Evolutionary conservation across 2,797 vertebrate species (phyloP), one percentile per base, ranked within the genome.

Genomic region (Perodicticus potto): DNA sequence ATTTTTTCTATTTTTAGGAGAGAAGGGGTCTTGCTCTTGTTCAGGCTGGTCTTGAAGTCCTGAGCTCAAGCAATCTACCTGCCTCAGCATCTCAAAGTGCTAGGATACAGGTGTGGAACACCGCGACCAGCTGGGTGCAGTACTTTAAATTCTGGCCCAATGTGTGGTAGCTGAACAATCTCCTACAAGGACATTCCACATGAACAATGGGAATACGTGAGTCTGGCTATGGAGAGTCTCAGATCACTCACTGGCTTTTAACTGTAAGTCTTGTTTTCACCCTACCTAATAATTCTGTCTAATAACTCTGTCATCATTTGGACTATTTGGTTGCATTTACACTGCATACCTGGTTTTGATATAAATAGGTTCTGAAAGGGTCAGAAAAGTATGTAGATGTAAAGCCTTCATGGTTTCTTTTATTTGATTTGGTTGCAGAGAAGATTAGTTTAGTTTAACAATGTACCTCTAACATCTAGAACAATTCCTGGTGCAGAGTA

Each of bases 361-460:
- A 82, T 25, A 90, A 86, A 49, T 37, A n/a, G 86, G 29, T 65
- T 94, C 29, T 92, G 34, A 77, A 65, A 40, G 55, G 76, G 61
- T 82, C 34, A 57, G 11, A 93, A 82, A 63, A 34, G 27, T 69
- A 63, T 32, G 87, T 77, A 22, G 25, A 29, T 14, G 2, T 77
- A 74, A 92, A 84, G 67, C 22, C 27, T n/a, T 37, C 86, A 40
- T n/a, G 53, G n/a, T 45, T 92, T 70, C 29, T 49, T 84, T 93
- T 63, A 22, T 32, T 77, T 90, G 25, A 73, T 25, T 86, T 87
- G 67, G 32, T 17, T 78, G 17, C 22, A 83, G 69, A 88, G 53
- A 67, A 69, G n/a, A 5, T 86, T 57, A 67, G 17, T 94, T 95
- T 93, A 77, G 45, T 73, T 90, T 55, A 94, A 40, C 85, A 69